Conservation (phyloP, 2,113 vertebrate genomes). For the Hippocampus comes region DNA sequence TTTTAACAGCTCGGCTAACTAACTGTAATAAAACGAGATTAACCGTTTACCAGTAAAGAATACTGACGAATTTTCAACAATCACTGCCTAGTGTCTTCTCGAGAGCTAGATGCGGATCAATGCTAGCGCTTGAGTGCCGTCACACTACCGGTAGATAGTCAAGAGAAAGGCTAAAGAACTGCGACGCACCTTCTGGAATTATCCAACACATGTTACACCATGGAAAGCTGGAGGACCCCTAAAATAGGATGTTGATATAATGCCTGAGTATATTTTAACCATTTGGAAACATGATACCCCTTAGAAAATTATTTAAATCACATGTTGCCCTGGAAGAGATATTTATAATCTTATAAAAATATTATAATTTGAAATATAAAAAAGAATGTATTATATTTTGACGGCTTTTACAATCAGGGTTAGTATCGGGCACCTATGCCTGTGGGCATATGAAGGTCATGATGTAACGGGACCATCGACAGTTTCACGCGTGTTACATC, state of each 20-base stretch:
- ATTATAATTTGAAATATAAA: fast-evolving
- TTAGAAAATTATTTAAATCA: neutral
- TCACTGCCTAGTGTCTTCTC: neutral
- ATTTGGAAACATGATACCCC: neutral
- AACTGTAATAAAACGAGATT: conserved; percentile 5
- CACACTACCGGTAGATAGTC: neutral
- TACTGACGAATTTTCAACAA: neutral
- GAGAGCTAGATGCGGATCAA: neutral
- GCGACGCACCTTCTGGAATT: conserved; percentile 63
- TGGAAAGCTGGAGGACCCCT: conserved; percentile 39
- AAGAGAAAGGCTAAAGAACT: neutral
- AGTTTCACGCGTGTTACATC: conserved; percentile 53
- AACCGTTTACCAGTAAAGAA: neutral
- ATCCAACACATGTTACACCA: conserved; percentile 70
- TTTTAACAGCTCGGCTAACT: conserved; percentile 25
- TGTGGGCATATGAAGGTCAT: conserved; percentile 68
- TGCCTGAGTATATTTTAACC: conserved; percentile 34
- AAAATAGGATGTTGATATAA: fast-evolving
- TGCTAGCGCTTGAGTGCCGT: fast-evolving
- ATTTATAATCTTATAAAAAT: fast-evolving
- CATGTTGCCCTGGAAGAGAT: fast-evolving
- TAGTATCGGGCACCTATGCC: conserved; percentile 12
- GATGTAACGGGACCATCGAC: conserved; percentile 38
- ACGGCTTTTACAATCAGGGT: conserved; percentile 1
- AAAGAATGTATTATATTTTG: fast-evolving